phyloP scores from a whole-genome alignment of 1,140 invertebrate genomes.

The Drosophila sulfurigaster region DNA sequence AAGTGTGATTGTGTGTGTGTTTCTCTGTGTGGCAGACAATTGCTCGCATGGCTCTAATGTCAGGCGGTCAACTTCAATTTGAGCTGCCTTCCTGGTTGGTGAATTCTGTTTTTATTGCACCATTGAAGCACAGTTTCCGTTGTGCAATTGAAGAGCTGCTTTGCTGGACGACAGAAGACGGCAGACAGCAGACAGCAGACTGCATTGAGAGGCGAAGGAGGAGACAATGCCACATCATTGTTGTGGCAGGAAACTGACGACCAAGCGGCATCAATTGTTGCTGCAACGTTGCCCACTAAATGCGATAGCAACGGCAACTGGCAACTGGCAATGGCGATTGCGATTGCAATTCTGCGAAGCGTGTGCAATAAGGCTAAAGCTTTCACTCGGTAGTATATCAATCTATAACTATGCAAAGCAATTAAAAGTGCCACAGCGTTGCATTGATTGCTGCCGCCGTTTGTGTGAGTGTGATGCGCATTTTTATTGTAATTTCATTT shows the following conservation, averaged over 20 bases:
- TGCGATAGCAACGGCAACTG: constrained; percentile 18
- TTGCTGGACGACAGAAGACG: constrained; percentile 4
- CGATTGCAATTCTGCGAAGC: constrained; percentile 8
- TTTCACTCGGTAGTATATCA: constrained; percentile 3
- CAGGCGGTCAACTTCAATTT: constrained; percentile 50
- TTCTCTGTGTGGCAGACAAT: constrained; percentile 16
- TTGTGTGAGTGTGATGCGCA: not conserved
- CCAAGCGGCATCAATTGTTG: constrained; percentile 41
- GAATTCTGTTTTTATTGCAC: constrained; percentile 42
- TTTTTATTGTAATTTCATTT: constrained; percentile 42
- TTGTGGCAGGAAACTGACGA: constrained; percentile 47
- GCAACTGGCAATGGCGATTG: constrained; percentile 4
- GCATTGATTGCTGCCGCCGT: constrained; percentile 34
- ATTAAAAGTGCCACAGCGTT: constrained; percentile 55
- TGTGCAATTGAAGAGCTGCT: constrained; percentile 23
- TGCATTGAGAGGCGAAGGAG: not conserved
- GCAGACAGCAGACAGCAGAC: constrained; percentile 7
- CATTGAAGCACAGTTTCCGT: constrained; percentile 35
- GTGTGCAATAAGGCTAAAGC: constrained; percentile 25
- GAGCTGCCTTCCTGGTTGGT: constrained; percentile 45
- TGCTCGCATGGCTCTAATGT: constrained; percentile 43
- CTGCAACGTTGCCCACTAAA: constrained; percentile 23
- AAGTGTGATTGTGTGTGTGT: not conserved
- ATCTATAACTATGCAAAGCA: constrained; percentile 51
- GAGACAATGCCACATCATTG: constrained; percentile 37